phyloP scores from a whole-genome alignment of 1,140 invertebrate species.

The Steinernema khuongi region DNA sequence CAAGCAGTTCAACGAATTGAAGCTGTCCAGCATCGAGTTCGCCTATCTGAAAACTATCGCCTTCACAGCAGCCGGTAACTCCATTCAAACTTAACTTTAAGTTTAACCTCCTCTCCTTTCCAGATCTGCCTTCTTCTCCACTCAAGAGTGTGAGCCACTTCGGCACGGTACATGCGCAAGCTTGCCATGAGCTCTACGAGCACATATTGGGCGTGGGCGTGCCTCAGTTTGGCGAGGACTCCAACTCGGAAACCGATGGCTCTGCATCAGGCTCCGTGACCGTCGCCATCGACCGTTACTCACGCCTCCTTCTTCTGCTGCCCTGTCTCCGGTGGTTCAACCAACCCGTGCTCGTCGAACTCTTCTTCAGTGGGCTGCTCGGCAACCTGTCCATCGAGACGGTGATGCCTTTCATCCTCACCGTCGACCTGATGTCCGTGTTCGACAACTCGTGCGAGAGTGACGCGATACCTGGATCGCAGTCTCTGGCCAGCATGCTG shows the following conservation, averaged over 20 bases:
- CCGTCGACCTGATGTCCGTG: constrained; percentile 66
- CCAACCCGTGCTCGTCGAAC: constrained; percentile 75
- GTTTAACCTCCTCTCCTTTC: constrained; percentile 10
- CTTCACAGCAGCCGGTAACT: constrained; percentile 60
- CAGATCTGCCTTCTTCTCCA: constrained; percentile 59
- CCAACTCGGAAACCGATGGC: constrained; percentile 42
- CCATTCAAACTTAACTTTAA: constrained; percentile 16
- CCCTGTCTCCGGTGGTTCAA: constrained; percentile 73
- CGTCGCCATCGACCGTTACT: constrained; percentile 37
- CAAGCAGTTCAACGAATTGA: constrained; percentile 69
- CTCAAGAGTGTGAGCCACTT: constrained; percentile 32
- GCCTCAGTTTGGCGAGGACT: constrained; percentile 29
- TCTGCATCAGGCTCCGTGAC: constrained; percentile 23
- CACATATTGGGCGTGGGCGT: constrained; percentile 62
- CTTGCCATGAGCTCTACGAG: constrained; percentile 68
- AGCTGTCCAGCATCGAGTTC: constrained; percentile 74
- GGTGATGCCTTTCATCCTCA: constrained; percentile 82
- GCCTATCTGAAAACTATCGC: constrained; percentile 81
- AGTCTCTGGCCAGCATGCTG: background rate
- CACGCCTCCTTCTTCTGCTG: constrained; percentile 63
- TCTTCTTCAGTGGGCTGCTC: constrained; percentile 78
- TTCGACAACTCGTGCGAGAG: constrained; percentile 63
- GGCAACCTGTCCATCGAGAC: constrained; percentile 86
- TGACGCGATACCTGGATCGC: constrained; percentile 8
- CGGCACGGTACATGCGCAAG: constrained; percentile 66